Conservation (phyloP, 2,888 invertebrate genomes). For the Orchesella flavescens region DNA sequence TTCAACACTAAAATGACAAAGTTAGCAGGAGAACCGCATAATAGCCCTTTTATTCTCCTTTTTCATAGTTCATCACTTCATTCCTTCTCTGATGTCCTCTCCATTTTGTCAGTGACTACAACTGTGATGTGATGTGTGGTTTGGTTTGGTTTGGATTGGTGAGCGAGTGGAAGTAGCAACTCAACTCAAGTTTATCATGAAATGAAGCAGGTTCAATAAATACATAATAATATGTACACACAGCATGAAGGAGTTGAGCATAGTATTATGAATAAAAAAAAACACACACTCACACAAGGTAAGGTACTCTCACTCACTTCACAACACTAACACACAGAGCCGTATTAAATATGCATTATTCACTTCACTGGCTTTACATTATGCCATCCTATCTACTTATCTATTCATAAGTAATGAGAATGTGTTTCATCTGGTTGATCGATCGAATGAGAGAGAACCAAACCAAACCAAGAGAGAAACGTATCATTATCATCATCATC, state of each 20-base stretch:
- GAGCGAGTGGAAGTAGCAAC: neutral
- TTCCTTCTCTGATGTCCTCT: too few relatives aligned
- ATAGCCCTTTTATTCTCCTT: neutral
- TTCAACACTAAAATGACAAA: neutral
- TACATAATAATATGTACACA: neutral
- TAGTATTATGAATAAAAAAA: neutral
- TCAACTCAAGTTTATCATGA: neutral
- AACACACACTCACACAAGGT: constrained; percentile 1
- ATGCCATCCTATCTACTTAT: constrained; percentile 2
- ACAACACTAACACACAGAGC: neutral
- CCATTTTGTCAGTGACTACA: neutral
- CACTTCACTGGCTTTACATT: neutral
- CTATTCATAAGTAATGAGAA: constrained; percentile 2
- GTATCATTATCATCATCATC: too few relatives aligned
- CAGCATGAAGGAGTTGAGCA: neutral
- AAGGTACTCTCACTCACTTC: neutral
- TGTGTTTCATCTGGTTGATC: constrained; percentile 1
- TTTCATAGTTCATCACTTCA: constrained; percentile 14
- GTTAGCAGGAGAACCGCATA: neutral
- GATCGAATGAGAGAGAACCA: neutral
- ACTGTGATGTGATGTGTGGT: neutral
- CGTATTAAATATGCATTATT: constrained; percentile 20
- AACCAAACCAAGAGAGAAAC: too few relatives aligned
- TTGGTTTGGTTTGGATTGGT: too few relatives aligned
- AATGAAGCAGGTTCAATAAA: constrained; percentile 17